Percentiles rank a stretch among this genome's conserved stretches.
Evolutionary conservation across 2,888 invertebrate species (phyloP).

Genomic region (Andrena minutula): DNA sequence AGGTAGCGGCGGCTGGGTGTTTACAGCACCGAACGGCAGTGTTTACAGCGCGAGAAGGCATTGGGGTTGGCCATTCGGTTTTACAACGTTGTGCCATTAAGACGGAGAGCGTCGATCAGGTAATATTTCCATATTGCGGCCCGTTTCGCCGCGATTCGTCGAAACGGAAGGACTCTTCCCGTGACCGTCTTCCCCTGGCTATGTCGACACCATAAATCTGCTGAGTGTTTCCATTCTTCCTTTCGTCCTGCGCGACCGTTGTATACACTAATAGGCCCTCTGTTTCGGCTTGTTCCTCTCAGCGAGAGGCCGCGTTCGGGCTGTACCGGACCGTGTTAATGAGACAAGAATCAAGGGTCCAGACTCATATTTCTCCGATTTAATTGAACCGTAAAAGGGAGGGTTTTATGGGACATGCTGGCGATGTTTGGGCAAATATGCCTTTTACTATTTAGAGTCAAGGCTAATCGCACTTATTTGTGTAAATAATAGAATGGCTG

Average conservation of each 20-base stretch:
- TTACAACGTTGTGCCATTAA: slow-evolving; percentile 50
- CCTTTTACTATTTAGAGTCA: not conserved
- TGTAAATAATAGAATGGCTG: too few relatives aligned
- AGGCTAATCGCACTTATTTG: too few relatives aligned
- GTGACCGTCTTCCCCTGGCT: not conserved
- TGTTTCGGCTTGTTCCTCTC: slow-evolving; percentile 20
- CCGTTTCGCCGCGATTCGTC: slow-evolving; percentile 11
- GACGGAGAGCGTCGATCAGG: not conserved
- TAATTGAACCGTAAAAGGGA: slow-evolving; percentile 1
- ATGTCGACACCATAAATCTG: slow-evolving; percentile 47
- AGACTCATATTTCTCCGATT: not conserved
- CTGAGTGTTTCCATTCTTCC: not conserved
- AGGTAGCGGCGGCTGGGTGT: slow-evolving; percentile 23
- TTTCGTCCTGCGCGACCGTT: slow-evolving; percentile 13
- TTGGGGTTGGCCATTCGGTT: slow-evolving; percentile 23
- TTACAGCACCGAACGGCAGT: slow-evolving; percentile 40
- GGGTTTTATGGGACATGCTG: not conserved
- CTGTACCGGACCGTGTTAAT: slow-evolving; percentile 26
- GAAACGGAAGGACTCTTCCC: not conserved
- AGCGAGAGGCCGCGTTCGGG: slow-evolving; percentile 13
- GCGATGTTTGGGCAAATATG: not conserved
- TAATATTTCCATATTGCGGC: slow-evolving; percentile 48
- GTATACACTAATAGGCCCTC: slow-evolving; percentile 35
- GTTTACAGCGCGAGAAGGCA: slow-evolving; percentile 36
- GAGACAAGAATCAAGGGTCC: slow-evolving; percentile 15